Evolutionary conservation across 1,140 invertebrate species (phyloP), one percentile per base, ranked within the genome.

Genomic region (Drosophila pruinosa): DNA sequence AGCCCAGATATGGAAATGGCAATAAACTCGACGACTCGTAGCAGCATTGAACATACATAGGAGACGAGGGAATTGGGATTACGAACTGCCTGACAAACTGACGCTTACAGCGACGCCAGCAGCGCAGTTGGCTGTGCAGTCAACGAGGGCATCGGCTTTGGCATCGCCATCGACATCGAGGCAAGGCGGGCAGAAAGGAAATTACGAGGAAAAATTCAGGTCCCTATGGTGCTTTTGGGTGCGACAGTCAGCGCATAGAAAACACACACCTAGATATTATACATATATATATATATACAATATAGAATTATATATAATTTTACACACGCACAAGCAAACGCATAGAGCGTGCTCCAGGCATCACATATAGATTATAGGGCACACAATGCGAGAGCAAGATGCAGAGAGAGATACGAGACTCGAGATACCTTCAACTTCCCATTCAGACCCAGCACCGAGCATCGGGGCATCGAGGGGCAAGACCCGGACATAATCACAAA

Each of bases 181-280:
- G 61, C 5, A 72, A 45, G 43, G 28, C 39, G 63, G 59, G 28
- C 75, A 75, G 82, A 85, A 86, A 86, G 81, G 77, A 85, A 85
- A 85, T 86, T 85, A 85, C 81, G 72, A 86, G 81, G 82, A 86
- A 86, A 88, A 81, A 86, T 72, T 82, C 74, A 88, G 82, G 78
- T 86, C 82, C 82, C 82, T 78, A 81, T 88, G 81, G 81, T 85
- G 74, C 76, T 85, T 85, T 86, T 80, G 73, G 81, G 81, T 85
- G 80, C 76, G 80, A 85, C 80, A 72, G 68, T 26, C 79, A 76
- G 52, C 54, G 75, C 56, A 41, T 72, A 61, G 47, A 65, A 54
- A 14, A 59, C 22, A 73, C 31, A 78, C 41, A 57, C 24, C 19
- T 14, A 24, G 31, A 34, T 26, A 43, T 12, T 19, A 65, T 17